A percentile compares a stretch with the other conserved stretches of the same genome.
phyloP scores from a whole-genome alignment of 35 echinoderm and acorn worm genomes.

The Stichopus chloronotus region DNA sequence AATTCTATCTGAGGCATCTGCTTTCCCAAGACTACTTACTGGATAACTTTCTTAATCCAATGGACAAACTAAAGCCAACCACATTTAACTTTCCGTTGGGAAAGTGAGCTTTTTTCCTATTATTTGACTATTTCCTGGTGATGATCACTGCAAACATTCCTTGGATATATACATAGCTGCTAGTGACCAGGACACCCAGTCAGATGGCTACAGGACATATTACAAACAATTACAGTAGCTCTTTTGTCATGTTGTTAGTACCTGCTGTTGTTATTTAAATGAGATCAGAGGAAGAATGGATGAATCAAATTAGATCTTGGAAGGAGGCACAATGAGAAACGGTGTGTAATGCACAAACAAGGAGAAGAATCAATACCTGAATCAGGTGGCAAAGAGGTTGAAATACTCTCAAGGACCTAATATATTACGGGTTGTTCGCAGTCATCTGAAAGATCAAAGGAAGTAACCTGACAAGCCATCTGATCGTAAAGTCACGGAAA shows the following conservation, averaged over 20 bases:
- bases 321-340: neutral
- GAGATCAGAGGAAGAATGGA: neutral
- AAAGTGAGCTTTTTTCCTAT: no score
- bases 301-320: neutral
- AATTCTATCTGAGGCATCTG: no score
- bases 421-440: slow-evolving; percentile 33
- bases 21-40: no score
- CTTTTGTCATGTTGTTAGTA: slow-evolving; percentile 10
- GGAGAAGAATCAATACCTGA: slow-evolving; percentile 20
- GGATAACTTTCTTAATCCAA: no score
- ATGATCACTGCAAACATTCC: no score
- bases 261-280: slow-evolving; percentile 26
- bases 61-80: no score
- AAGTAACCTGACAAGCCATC: neutral
- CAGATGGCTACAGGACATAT: slow-evolving; percentile 13
- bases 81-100: no score
- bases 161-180: no score
- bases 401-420: slow-evolving; percentile 26
- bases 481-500: no score
- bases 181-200: no score
- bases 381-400: slow-evolving; percentile 8
- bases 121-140: no score
- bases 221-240: slow-evolving; percentile 1
- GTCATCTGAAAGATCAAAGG: neutral
- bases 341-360: slow-evolving; percentile 48